Evolutionary conservation across 2,888 invertebrate species (phyloP).

Genomic region (Cryptophagus acutangulus): DNA sequence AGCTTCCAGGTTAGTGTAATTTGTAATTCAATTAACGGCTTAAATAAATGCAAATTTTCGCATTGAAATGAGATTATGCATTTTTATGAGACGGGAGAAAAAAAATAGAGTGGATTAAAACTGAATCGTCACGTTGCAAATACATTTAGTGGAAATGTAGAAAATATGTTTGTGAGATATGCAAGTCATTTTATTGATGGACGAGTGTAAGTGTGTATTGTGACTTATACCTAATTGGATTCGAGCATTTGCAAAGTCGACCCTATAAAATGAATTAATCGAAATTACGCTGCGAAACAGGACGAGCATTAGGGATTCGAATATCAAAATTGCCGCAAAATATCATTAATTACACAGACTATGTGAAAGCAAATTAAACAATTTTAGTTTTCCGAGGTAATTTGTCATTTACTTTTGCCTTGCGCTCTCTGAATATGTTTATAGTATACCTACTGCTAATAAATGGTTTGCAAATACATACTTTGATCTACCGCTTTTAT

Average conservation of each 20-base stretch:
- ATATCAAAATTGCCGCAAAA: conserved; percentile 42
- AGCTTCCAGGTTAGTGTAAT: no score
- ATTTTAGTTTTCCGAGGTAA: conserved; percentile 23
- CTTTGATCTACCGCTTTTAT: conserved; percentile 10
- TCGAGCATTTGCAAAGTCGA: conserved; percentile 36
- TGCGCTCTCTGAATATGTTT: not conserved
- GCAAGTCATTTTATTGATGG: conserved; percentile 42
- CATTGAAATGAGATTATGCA: no score
- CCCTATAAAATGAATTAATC: conserved; percentile 43
- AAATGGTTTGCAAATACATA: conserved; percentile 15
- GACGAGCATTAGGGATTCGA: conserved; percentile 34
- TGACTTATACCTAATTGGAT: conserved; percentile 47
- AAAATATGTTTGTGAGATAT: conserved; percentile 39
- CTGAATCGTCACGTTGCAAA: no score
- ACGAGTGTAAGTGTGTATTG: conserved; percentile 30
- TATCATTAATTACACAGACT: conserved; percentile 39
- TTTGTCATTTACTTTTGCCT: conserved; percentile 22
- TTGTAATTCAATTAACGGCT: no score
- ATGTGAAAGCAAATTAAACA: conserved; percentile 24
- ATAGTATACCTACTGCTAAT: conserved; percentile 13
- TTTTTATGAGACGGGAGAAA: no score
- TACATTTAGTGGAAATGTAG: conserved; percentile 39
- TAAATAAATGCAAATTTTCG: no score
- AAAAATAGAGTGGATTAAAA: conserved; percentile 21
- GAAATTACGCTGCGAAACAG: conserved; percentile 36